Conservation (phyloP, 2,113 vertebrate genomes). For the Rhynchomys soricoides region DNA sequence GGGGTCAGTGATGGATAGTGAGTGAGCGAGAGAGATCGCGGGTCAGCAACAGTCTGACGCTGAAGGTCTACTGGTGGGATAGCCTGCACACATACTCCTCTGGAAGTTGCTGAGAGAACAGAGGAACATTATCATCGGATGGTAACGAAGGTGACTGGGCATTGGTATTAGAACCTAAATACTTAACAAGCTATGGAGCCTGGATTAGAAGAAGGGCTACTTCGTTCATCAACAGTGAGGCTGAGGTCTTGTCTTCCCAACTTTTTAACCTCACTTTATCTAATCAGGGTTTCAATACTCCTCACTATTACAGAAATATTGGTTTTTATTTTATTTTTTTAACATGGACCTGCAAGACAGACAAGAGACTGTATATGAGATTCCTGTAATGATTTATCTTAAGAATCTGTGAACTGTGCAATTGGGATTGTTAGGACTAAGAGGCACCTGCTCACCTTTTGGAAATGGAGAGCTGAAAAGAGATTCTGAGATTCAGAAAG, state of each 20-base stretch:
- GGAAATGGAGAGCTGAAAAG: conserved; percentile 71
- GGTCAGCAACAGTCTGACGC: not conserved
- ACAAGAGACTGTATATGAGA: conserved; percentile 54
- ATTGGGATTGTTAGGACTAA: conserved; percentile 70
- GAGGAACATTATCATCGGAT: not conserved
- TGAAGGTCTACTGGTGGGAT: too few species aligned
- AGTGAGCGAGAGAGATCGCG: not conserved
- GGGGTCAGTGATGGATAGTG: not conserved
- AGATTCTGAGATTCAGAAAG: conserved; percentile 78
- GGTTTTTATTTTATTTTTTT: conserved; percentile 22
- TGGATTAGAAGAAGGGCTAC: conserved; percentile 5
- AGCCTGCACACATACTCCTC: not conserved
- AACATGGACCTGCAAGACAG: conserved; percentile 46
- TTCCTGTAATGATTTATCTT: conserved; percentile 73
- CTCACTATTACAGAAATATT: conserved; percentile 47
- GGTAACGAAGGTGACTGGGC: not conserved
- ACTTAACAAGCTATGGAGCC: not conserved
- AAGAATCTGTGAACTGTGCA: conserved; percentile 74
- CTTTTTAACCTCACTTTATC: conserved; percentile 29
- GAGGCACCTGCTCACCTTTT: conserved; percentile 79
- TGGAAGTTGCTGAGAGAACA: not conserved
- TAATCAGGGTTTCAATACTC: conserved; percentile 54
- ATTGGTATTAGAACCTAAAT: not conserved
- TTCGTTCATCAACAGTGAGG: not conserved
- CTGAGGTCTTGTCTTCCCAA: not conserved